Conservation (phyloP, 2,797 vertebrate genomes). For the Pelochelys cantorii region DNA sequence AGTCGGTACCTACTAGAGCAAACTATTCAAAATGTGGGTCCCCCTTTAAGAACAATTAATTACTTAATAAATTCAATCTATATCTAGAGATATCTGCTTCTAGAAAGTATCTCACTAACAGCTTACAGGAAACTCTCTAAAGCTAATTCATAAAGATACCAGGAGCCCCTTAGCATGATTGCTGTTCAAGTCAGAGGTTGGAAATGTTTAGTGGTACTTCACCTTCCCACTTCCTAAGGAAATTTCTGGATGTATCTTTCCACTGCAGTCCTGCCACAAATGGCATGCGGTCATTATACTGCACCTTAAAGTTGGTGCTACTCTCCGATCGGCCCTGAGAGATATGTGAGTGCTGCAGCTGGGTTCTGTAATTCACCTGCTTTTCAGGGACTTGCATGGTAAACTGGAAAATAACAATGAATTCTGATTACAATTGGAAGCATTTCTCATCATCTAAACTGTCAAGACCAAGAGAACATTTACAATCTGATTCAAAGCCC, state of each 20-base stretch:
- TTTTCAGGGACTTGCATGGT: constrained; percentile 85
- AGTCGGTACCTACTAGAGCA: background rate
- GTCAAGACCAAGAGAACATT: background rate
- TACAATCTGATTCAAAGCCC: background rate
- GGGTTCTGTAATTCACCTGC: constrained; percentile 84
- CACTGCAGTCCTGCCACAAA: constrained; percentile 85
- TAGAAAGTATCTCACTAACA: background rate
- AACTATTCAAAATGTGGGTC: background rate
- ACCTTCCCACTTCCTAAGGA: constrained; percentile 89
- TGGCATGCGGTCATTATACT: constrained; percentile 82
- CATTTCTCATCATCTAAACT: background rate
- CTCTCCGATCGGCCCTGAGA: constrained; percentile 79
- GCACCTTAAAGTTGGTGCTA: constrained; percentile 87
- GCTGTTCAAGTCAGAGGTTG: background rate
- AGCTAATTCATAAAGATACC: background rate
- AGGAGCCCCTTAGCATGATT: background rate
- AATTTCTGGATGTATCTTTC: constrained; percentile 80
- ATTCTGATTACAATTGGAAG: background rate
- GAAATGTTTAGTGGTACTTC: background rate
- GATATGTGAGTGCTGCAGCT: constrained; percentile 83
- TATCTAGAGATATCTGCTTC: background rate
- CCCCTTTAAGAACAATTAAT: background rate
- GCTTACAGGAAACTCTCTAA: background rate
- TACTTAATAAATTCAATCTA: background rate
- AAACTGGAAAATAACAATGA: constrained; percentile 78